phyloP scores from a whole-genome alignment of 2,888 invertebrate genomes.

The Ennomos erosarius region DNA sequence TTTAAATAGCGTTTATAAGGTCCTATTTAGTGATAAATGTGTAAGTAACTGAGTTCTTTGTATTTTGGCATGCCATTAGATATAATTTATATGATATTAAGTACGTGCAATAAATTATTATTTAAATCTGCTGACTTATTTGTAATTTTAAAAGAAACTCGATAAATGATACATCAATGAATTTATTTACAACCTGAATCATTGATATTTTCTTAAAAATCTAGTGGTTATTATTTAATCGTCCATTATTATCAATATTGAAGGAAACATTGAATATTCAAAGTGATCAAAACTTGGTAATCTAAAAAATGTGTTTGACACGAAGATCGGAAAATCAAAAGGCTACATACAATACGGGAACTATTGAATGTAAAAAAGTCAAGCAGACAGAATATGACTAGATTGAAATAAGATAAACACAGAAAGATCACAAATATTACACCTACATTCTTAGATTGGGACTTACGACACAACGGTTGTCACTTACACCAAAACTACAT shows the following conservation, averaged over 20 bases:
- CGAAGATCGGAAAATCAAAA: constrained; percentile 23
- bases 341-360: constrained; percentile 23
- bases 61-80: constrained; percentile 36
- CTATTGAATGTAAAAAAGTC: constrained; percentile 17
- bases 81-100: constrained; percentile 11
- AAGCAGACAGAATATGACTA: constrained; percentile 20
- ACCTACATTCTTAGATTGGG: constrained; percentile 74
- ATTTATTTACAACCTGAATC: constrained; percentile 71
- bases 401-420: constrained; percentile 15
- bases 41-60: constrained; percentile 36
- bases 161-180: constrained; percentile 43
- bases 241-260: constrained; percentile 25
- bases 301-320: constrained; percentile 37
- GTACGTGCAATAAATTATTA: constrained; percentile 35
- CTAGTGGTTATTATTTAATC: constrained; percentile 35
- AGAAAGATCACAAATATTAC: constrained; percentile 34
- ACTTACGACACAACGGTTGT: constrained; percentile 59
- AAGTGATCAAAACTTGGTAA: constrained; percentile 33
- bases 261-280: constrained; percentile 34
- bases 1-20: too few relatives aligned
- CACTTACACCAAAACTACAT: constrained; percentile 49
- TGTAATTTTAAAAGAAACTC: constrained; percentile 31
- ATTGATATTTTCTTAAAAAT: constrained; percentile 32
- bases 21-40: constrained; percentile 28
- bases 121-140: constrained; percentile 19